phyloP scores from a whole-genome alignment of 2,113 vertebrate species.

The Alouatta palliata region DNA sequence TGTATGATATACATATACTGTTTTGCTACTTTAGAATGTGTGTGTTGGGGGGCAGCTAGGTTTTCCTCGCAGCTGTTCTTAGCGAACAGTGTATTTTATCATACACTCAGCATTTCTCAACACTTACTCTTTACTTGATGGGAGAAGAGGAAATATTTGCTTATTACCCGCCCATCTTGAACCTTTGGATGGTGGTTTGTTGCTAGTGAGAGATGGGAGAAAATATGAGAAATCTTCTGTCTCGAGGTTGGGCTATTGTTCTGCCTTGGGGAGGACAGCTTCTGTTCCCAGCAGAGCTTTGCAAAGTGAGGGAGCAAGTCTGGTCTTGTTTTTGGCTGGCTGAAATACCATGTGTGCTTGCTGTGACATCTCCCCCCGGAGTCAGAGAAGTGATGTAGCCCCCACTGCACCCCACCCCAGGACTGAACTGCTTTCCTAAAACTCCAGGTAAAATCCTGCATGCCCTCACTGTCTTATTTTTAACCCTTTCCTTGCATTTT shows the following conservation, averaged over 20 bases:
- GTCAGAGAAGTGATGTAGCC: neutral
- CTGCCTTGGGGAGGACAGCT: neutral
- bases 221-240: constrained; percentile 74
- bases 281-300: neutral
- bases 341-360: neutral
- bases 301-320: neutral
- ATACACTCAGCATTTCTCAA: no score
- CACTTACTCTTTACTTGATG: neutral
- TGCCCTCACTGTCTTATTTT: neutral
- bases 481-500: neutral
- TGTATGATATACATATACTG: no score
- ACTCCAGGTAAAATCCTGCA: neutral
- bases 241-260: neutral
- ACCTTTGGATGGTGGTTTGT: neutral
- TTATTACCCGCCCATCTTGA: neutral
- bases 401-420: neutral
- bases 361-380: neutral
- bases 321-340: neutral
- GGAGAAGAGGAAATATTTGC: neutral
- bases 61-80: no score
- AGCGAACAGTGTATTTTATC: no score
- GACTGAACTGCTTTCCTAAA: neutral
- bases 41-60: no score
- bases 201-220: constrained; percentile 41
- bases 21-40: no score